Conservation (phyloP, 2,113 vertebrate species). For the Larimichthys polyactis region DNA sequence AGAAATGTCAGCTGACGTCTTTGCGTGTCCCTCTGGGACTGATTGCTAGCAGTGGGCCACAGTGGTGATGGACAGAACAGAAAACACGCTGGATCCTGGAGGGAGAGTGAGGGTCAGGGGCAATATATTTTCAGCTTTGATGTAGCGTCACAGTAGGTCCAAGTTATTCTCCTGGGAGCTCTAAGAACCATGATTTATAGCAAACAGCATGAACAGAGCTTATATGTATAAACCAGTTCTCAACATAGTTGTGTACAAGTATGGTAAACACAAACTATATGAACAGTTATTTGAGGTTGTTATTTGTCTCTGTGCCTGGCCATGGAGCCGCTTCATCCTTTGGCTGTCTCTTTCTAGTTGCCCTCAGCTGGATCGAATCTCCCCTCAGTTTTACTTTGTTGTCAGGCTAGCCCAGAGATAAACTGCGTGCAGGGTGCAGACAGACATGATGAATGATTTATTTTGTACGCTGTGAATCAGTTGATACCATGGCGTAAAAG, state of each 20-base stretch:
- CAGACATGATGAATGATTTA: constrained; percentile 69
- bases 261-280: constrained; percentile 1
- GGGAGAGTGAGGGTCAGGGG: constrained; percentile 65
- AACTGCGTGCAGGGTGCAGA: constrained; percentile 28
- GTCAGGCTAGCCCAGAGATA: constrained; percentile 32
- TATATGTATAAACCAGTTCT: constrained; percentile 6
- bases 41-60: constrained; percentile 30
- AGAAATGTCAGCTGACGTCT: constrained; percentile 73
- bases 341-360: constrained; percentile 15
- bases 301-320: not conserved
- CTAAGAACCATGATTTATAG: constrained; percentile 27
- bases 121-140: constrained; percentile 75
- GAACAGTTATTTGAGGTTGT: not conserved
- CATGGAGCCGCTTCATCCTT: constrained; percentile 3
- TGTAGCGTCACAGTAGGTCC: constrained; percentile 44
- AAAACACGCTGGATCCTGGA: constrained; percentile 60
- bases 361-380: constrained; percentile 33
- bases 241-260: not conserved
- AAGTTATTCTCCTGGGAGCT: constrained; percentile 38
- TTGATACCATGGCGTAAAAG: constrained; percentile 40
- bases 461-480: constrained; percentile 45
- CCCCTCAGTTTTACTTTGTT: constrained; percentile 50
- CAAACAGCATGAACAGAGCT: constrained; percentile 21
- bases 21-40: constrained; percentile 58
- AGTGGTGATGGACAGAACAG: constrained; percentile 58